phyloP scores from a whole-genome alignment of 2,113 vertebrate species.

The Oenanthe oenanthe region DNA sequence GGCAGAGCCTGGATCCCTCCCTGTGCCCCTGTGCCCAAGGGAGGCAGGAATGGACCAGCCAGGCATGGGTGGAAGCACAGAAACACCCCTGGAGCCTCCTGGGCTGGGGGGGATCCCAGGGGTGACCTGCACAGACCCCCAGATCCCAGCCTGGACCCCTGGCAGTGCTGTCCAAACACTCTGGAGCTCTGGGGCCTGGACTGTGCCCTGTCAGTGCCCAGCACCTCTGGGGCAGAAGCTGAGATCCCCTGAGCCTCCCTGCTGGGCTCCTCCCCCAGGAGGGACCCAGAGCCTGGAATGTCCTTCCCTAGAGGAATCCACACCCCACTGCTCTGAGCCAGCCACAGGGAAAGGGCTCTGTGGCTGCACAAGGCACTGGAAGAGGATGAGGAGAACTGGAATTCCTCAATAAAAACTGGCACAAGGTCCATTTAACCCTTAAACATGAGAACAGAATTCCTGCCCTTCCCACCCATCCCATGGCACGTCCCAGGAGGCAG shows the following conservation, averaged over 20 bases:
- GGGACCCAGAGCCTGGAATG: background rate
- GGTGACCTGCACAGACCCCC: background rate
- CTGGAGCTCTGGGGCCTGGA: rapidly evolving
- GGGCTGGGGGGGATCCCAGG: background rate
- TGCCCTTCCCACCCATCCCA: rapidly evolving
- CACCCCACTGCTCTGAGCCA: rapidly evolving
- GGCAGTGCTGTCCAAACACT: rapidly evolving
- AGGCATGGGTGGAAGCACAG: rapidly evolving
- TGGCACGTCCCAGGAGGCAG: background rate
- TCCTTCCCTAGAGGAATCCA: rapidly evolving
- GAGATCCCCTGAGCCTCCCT: background rate
- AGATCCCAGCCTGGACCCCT: background rate
- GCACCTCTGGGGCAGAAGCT: no score
- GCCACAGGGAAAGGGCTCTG: rapidly evolving
- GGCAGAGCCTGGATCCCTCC: background rate
- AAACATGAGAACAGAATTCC: background rate
- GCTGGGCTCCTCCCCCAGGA: background rate
- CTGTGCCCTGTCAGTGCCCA: background rate
- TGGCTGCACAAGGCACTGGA: background rate
- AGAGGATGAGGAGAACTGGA: background rate
- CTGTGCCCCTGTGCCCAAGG: rapidly evolving
- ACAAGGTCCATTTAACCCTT: background rate
- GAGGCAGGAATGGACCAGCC: rapidly evolving
- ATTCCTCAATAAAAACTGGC: background rate
- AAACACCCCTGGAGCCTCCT: background rate